phyloP scores from a whole-genome alignment of 2,113 vertebrate genomes.

The Brienomyrus brachyistius region DNA sequence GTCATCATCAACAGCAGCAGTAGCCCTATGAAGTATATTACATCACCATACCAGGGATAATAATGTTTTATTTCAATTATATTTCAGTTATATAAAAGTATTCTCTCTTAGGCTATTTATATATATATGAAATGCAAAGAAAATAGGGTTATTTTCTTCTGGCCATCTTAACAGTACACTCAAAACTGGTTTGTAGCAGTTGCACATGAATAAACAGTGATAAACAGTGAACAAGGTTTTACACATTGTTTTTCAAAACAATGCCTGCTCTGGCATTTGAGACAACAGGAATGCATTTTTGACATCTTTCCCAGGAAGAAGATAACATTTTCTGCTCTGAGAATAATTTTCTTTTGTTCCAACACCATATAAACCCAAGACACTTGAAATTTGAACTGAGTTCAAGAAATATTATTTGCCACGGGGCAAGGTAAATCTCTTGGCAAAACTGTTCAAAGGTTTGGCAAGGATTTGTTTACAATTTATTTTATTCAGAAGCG shows the following conservation, averaged over 20 bases:
- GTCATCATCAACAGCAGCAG: not conserved
- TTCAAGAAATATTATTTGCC: conserved; percentile 73
- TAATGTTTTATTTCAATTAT: not conserved
- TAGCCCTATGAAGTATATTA: not conserved
- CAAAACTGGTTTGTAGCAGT: conserved; percentile 22
- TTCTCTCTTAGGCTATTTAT: not conserved
- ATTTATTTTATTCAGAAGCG: conserved; percentile 75
- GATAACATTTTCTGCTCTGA: conserved; percentile 69
- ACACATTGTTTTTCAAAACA: conserved; percentile 59
- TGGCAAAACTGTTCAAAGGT: conserved; percentile 68
- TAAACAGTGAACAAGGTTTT: conserved; percentile 47
- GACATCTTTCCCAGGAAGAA: conserved; percentile 67
- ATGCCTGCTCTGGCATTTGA: conserved; percentile 52
- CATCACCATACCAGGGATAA: not conserved
- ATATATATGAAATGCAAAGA: not conserved
- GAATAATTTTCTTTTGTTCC: conserved; percentile 68
- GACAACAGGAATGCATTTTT: conserved; percentile 66
- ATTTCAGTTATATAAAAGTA: not conserved
- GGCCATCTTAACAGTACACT: not conserved
- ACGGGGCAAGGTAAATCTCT: conserved; percentile 74
- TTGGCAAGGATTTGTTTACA: conserved; percentile 72
- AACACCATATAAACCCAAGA: conserved; percentile 68
- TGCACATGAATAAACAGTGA: conserved; percentile 44
- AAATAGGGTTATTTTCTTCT: not conserved
- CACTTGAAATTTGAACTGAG: conserved; percentile 73